Evolutionary conservation across 2,888 invertebrate genomes (phyloP), one percentile per base, ranked within the genome.

Genomic region (Oegoconia quadripuncta): DNA sequence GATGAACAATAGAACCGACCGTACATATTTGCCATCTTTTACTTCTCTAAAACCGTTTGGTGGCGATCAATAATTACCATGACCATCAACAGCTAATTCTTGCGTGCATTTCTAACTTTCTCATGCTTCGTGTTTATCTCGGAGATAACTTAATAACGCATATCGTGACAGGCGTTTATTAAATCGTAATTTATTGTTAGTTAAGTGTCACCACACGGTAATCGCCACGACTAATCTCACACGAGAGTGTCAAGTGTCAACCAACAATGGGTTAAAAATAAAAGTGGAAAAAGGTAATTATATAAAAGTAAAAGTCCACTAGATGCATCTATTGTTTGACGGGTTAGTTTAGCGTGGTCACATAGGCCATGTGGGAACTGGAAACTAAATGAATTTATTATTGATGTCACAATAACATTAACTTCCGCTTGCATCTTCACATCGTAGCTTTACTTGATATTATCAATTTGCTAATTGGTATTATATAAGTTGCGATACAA

Each of bases 301-400:
- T 47, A 60, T 50, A 57, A 73, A 71, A 72, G 72, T 68, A 74
- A 73, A 59, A 72, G 65, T 58, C 41, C 42, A 48, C 51, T 47
- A 46, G 34, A 38, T 14, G 23, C 23, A 17, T 12, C 46, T 35
- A 49, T 52, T 52, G 50, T 50, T 42, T 33, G 23, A 34, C 20
- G 13, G 12, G 9, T 31, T 15, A 12, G 9, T 16, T 3, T n/a
- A 3, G 22, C 12, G 5, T 14, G 22, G 22, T 22, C 32, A 32
- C 32, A 20, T 20, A 22, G 8, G 8, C 14, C 7, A 20, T 32
- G 32, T 32, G 32, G 14, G 32, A 32, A 32, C 11, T 14, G 11
- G 5, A 6, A 9, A 17, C 15, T 32, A 12, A 20, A 20, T 31
- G 18, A n/a, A n/a, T 8, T 31, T 18, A 18, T 31, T 20, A 20